Base-by-base conservation (phyloP, 2,888 invertebrate genomes). In the Amiota minor region DNA sequence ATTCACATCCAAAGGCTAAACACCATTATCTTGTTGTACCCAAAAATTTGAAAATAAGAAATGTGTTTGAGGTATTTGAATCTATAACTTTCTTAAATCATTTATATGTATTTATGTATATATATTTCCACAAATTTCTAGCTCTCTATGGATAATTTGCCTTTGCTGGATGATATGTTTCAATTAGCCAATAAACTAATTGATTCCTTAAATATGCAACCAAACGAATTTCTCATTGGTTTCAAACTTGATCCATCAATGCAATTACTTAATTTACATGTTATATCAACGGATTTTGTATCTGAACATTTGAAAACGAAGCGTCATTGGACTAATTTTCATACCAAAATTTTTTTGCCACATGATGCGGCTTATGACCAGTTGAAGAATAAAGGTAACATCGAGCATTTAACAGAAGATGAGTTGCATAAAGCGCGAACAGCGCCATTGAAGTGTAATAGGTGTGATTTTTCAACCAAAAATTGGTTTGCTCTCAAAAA, bases 251-350 rank as follows among this genome's bases (percentile, higher is more conserved):
- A 77, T 23, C 14, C 74, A 1, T 76, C 72, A 11, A 79, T 80
- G 79, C 47, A 74, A 16, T 45, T 75, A 1, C 71, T 82, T 0
- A 76, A 71, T 23, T 64, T 82, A 72, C 82, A 84, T 61, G 85
- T 82, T 1, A 71, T 84, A 9, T 82, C 82, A 0, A 70, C 79
- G 11, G 85, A 82, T 62, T 82, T 85, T 47, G 74, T 75, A 20
- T 77, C 82, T 0, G 16, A 46, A 11, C 72, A 61, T 0, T 71
- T 82, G 75, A 70, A 73, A 8, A 71, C 70, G 2, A 1, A 9
- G 0, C 8, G 0, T 0, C 85, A 85, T 49, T 85, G 85, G 83
- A 80, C 78, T n/a, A 75, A 78, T n/a, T 82, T 83, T n/a, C 70
- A 82, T 47, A 78, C 82, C 1, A 75, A 77, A 12, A 8, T 85